phyloP scores from a whole-genome alignment of 2,113 vertebrate species.

The Scolopax mira region DNA sequence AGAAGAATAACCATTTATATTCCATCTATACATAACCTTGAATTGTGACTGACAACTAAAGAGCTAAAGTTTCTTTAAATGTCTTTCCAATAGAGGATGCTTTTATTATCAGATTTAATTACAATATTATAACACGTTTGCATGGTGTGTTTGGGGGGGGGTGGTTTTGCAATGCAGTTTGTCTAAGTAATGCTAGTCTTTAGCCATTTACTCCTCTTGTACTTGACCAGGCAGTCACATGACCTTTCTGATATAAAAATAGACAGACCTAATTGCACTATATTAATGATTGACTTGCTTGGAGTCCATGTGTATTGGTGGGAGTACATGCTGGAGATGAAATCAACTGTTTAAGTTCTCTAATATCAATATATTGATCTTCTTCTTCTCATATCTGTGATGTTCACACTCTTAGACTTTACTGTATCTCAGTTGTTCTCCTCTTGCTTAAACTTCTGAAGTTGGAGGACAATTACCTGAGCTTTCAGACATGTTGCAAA shows the following conservation, averaged over 20 bases:
- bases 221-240: not conserved
- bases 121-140: not conserved
- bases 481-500: not conserved
- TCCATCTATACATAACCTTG: not conserved
- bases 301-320: not conserved
- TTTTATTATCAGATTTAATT: not conserved
- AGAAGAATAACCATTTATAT: not conserved
- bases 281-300: conserved; percentile 38
- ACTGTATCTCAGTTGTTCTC: not conserved
- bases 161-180: not conserved
- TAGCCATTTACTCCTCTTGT: not conserved
- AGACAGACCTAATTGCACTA: not conserved
- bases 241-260: not conserved
- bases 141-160: too few species aligned
- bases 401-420: not conserved
- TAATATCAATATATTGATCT: fast-evolving
- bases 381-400: fast-evolving
- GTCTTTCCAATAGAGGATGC: not conserved
- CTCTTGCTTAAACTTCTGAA: not conserved
- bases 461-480: not conserved
- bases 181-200: not conserved
- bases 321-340: not conserved
- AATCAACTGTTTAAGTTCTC: not conserved
- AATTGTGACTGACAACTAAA: not conserved
- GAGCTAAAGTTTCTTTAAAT: not conserved